Conservation (phyloP, 2,113 vertebrate genomes). For the Siniperca knerii region DNA sequence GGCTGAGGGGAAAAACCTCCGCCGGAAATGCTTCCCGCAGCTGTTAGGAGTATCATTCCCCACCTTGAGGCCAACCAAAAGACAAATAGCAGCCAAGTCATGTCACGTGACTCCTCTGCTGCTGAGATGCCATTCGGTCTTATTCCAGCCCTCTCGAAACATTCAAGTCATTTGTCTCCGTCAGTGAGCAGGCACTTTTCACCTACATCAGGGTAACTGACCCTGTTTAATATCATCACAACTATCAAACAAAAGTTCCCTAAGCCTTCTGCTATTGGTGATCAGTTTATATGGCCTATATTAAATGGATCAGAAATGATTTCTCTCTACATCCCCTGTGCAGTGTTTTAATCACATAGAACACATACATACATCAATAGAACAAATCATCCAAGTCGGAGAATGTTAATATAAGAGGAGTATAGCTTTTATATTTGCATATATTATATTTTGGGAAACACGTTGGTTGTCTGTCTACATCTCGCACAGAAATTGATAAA, state of each 20-base stretch:
- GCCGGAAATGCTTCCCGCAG: slow-evolving; percentile 85
- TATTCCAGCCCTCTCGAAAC: slow-evolving; percentile 65
- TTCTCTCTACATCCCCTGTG: not conserved
- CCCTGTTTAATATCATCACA: slow-evolving; percentile 5
- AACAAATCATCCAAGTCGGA: not conserved
- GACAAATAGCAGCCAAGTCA: slow-evolving; percentile 83
- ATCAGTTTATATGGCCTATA: not conserved
- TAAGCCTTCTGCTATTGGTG: not conserved
- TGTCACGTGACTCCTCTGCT: slow-evolving; percentile 73
- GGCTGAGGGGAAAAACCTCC: slow-evolving; percentile 68
- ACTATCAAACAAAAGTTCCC: not conserved
- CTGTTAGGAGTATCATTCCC: slow-evolving; percentile 85
- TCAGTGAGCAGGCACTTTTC: slow-evolving; percentile 14
- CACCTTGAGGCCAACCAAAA: slow-evolving; percentile 83
- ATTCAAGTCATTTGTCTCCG: slow-evolving; percentile 63
- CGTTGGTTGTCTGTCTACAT: not conserved
- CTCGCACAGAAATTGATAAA: not conserved
- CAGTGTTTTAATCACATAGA: not conserved
- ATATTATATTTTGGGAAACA: not conserved
- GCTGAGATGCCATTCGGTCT: slow-evolving; percentile 66
- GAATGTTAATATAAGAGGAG: not conserved
- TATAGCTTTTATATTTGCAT: not conserved
- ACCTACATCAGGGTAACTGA: slow-evolving; percentile 31
- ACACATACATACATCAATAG: too few species aligned
- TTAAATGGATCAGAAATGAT: not conserved